Evolutionary conservation across 2,797 vertebrate species (phyloP), one percentile per base, ranked within the genome.

Genomic region (Oreortyx pictus): DNA sequence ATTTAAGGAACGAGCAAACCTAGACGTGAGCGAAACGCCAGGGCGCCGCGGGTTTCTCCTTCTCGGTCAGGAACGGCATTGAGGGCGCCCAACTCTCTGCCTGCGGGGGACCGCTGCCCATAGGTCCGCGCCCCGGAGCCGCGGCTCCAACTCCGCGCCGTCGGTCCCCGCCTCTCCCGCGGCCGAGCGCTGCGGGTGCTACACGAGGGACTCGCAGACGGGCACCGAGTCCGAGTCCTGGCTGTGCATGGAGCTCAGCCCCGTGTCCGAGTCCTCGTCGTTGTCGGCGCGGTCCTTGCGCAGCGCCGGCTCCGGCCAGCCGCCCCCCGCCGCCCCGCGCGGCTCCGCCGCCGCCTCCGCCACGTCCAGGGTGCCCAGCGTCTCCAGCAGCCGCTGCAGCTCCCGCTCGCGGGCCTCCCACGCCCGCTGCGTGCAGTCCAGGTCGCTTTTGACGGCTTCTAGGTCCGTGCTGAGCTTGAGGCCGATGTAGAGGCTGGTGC

Each of bases 171-270:
- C n/a, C 54, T 5, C 11, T 20, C 54, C 54, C 54, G 54, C 54
- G 54, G 54, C 54, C 54, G 50, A 18, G 50, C 54, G 52, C 33
- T 6, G 14, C 50, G 22, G 31, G 59, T 33, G 79, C 96, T 98
- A 99, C 12, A 99, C 99, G 5, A 99, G 98, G 1, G 99, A 99
- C 94, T 99, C 99, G 54, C 98, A 99, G 70, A 99, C 98, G 2
- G 98, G 98, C 57, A 97, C 72, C 44, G 98, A 99, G 96, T 99
- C 99, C 1, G 99, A 99, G 97, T 99, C 99, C 96, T 99, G 99
- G 96, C 99, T 99, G 97, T 99, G 99, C 99, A 99, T 99, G 57
- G 99, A 99, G 91, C 99, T 99, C 94, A 99, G 97, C 8, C 99
- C 99, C 1, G 99, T 99, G 96, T 99, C 99, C 12, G 99, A 99